Evolutionary conservation across 1,140 invertebrate species (phyloP), one percentile per base, ranked within the genome.

Genomic region (Pogonomyrmex barbatus): DNA sequence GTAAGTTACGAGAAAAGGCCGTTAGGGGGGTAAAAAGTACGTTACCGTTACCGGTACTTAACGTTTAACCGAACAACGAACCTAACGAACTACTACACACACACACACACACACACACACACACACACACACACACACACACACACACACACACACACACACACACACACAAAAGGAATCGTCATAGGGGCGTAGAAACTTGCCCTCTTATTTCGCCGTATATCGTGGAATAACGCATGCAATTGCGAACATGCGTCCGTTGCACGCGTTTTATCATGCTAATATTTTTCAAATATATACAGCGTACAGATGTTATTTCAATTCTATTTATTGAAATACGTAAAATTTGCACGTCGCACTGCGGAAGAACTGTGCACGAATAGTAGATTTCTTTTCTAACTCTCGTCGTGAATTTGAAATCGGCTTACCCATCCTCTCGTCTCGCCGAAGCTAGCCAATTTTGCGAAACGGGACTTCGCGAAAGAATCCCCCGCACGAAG

Each of bases 381-480:
- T 42, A 83, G 62, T 60, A 62, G 68, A 75, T n/a, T n/a, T n/a
- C 70, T n/a, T 71, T 56, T 83, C 67, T 60, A 78, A 73, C 42
- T 75, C 3, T 56, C 24, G 63, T 77, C 30, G 73, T 36, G 86
- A 85, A 87, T 87, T 65, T 36, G 2, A 33, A 12, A 58, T 12
- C 10, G 56, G 62, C 50, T 87, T 84, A 84, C 84, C 62, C 76
- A 30, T 42, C 60, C 30, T 63, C 39, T 86, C 77, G 63, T 76
- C 62, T 68, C 42, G 47, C 42, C 17, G 62, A 71, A 87, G 63
- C 82, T 52, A 68, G 71, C 60, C 86, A 87, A 87, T 87, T 87
- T 87, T 60, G 47, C 52, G 62, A 68, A 87, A 87, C 52, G 86
- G 56, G 73, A 85, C 47, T 87, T 84, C 39, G 63, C 47, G 73